Conservation (phyloP, 2,797 vertebrate genomes). For the Galago senegalensis region DNA sequence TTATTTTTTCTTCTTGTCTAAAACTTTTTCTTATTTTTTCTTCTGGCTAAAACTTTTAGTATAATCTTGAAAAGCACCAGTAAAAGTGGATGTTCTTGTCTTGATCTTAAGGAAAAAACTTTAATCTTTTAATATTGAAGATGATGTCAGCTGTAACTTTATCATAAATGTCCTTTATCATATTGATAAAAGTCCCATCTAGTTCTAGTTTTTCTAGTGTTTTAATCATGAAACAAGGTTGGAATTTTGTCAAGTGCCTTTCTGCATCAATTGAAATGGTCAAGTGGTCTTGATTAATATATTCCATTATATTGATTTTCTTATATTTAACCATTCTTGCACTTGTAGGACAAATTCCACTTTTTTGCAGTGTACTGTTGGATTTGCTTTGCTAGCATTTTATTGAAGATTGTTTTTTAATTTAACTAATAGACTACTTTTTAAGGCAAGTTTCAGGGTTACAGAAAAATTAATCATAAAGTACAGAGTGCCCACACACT, state of each 20-base stretch:
- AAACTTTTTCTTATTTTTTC: not conserved
- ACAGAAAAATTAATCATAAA: not conserved
- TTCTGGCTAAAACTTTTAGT: not conserved
- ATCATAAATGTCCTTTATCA: not conserved
- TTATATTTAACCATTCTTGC: not conserved
- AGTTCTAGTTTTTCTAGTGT: not conserved
- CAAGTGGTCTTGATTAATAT: not conserved
- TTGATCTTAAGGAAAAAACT: not conserved
- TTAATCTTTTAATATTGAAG: not conserved
- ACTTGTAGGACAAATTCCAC: not conserved
- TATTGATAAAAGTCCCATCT: not conserved
- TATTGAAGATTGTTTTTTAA: not conserved
- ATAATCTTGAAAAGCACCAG: not conserved
- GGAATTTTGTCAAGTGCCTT: not conserved
- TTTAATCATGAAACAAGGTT: not conserved
- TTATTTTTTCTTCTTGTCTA: not conserved
- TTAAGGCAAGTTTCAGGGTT: not conserved
- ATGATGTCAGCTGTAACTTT: not conserved
- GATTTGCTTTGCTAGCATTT: not conserved
- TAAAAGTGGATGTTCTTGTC: not conserved
- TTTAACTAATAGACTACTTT: not conserved
- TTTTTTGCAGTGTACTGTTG: not conserved
- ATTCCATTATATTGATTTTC: not conserved
- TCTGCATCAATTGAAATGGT: not conserved
- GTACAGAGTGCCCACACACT: not conserved